Base-by-base conservation (phyloP, 2,888 invertebrate species). In the Lepidochrysops patricia region DNA sequence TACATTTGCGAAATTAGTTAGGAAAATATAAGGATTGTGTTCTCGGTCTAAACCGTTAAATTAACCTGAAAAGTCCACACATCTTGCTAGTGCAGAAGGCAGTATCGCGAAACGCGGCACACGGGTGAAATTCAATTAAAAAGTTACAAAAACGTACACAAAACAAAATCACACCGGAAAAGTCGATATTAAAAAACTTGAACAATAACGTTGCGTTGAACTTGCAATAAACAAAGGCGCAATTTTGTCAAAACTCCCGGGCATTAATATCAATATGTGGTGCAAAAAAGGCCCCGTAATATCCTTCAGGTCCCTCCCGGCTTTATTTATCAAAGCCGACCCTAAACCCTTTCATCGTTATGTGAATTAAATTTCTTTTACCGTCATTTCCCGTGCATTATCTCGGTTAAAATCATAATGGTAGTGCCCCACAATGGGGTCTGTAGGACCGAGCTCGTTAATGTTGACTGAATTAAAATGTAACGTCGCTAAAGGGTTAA, bases 381-480 rank as follows among this genome's bases (percentile, higher is more conserved):
- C 84, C 86, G 88, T 89, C 88, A 89, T 88, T 89, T 89, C 89
- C 89, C 88, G 86, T 87, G 75, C 86, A 88, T 89, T 88, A 88
- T 87, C 87, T 82, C 82, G 85, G 86, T 79, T 85, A 82, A 82
- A 85, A 87, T 86, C 85, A 87, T 87, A 88, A 88, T 88, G 86
- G 85, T 70, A 70, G 75, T 68, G 73, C 71, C 67, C 66, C 66
- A 86, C 87, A 87, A 87, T 84, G 80, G 76, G 74, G 77, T 75
- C 74, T 82, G 84, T 81, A 83, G 75, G 75, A 73, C 72, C 75
- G 72, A 70, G 78, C 79, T 86, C 86, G 84, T 87, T 88, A 84
- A 85, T 87, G 84, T 84, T 84, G 82, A 76, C 79, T 79, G 75
- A 79, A 89, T 82, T 88, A 88, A 88, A 89, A 86, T 88, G 84